Evolutionary conservation across 2,113 vertebrate genomes (phyloP), one percentile per base, ranked within the genome.

Genomic region (Crocuta crocuta): DNA sequence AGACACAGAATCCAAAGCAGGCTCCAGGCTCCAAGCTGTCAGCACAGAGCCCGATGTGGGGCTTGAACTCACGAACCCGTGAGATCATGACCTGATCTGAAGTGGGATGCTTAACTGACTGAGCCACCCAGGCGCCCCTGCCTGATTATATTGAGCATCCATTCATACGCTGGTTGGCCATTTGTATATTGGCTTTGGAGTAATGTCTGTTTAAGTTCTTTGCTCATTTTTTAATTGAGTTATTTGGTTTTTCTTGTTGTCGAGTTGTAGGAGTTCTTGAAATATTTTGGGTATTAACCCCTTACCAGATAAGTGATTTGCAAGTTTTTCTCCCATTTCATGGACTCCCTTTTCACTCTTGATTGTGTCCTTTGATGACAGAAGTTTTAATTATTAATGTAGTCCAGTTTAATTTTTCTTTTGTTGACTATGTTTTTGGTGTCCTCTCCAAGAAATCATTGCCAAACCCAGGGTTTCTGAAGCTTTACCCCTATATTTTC

Each of bases 371-470:
- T 65, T 79, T 45, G 53, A 8, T 58, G 13, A 78, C 28, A 78
- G 21, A 89, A 43, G 28, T 95, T 87, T 92, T 85, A 35, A 50
- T 84, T 98, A 89, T 87, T 96, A 21, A 61, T 61, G 48, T 80
- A 89, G 1, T 94, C 24, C 35, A 63, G 0, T 89, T 88, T 94
- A 23, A 24, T 93, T 94, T 94, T 74, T 48, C 43, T 85, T 81
- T 66, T 84, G 19, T 84, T 81, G 7, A 16, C 13, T 70, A 3
- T 90, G 31, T 26, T 94, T 96, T 89, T 85, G 65, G 4, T 50
- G 21, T 91, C 7, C 33, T 79, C 24, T 33, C 24, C 13, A 83
- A 70, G 76, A 86, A 90, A 31, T 61, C 58, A 61, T 94, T 88
- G 48, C 26, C 39, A 87, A 71, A 70, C 79, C 23, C 35, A 50